Base-by-base conservation (phyloP, 2,888 invertebrate species). In the Prosopocoilus inquinatus region DNA sequence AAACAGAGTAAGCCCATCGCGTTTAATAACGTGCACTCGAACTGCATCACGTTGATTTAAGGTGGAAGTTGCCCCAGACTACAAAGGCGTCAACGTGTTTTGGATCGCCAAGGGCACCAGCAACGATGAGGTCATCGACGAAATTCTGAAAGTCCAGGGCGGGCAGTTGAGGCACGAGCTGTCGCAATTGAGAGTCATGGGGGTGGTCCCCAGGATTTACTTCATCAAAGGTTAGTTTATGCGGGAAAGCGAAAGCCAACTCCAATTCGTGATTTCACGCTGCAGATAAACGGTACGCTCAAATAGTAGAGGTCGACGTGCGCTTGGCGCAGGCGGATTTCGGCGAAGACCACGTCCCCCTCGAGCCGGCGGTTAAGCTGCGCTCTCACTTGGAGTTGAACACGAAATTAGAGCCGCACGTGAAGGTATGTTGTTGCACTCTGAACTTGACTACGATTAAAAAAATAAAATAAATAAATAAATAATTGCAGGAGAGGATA, bases 101-200 rank as follows among this genome's bases (percentile, higher is more conserved):
- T 92, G 91, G 91, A 75, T 84, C 43, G 81, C 84, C 47, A 84
- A 80, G 67, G 82, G 82, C 0, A 71, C 77, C 13, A 66, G 71
- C 2, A 72, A 76, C 13, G 84, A 87, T 66, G 72, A 74, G 2
- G 77, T 81, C 45, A 79, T 83, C 0, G 84, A 85, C 54, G 65
- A 71, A 16, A 58, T 84, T 5, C 73, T 92, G 2, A 76, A 79
- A 39, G 78, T 77, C 45, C 78, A 80, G 60, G 84, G 86, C 0
- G 84, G 84, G 0, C 70, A 77, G 5, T 68, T 93, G 35, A 79
- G 89, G 15, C 88, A 91, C 71, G 88, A 90, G 68, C 77, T 93
- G 2, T 86, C 88, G 1, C 86, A 87, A 54, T 76, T 91, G 1
- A 78, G 84, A 58, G 76, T 91, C 0, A 87, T 92, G 81, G 91